A percentile compares a stretch with the other conserved stretches of the same genome.
Evolutionary conservation across 1,140 invertebrate genomes (phyloP).

Genomic region (Alviniconcha marisindica): DNA sequence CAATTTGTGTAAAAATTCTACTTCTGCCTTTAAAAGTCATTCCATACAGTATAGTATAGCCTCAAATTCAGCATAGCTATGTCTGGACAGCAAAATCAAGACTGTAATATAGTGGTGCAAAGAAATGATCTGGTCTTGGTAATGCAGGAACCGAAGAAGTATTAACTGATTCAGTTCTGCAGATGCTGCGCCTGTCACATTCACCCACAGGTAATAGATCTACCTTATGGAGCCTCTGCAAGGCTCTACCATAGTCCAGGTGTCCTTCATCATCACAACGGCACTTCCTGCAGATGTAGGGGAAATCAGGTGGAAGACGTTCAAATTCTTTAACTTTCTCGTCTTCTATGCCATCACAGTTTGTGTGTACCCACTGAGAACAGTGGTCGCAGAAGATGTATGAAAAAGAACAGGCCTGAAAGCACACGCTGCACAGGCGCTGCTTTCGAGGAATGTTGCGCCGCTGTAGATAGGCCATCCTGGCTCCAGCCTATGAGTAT

Average conservation of each 20-base stretch:
- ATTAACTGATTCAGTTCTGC: neutral
- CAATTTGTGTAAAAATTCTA: too few relatives aligned
- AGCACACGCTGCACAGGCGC: neutral
- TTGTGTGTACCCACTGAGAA: slow-evolving; percentile 6
- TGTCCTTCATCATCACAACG: slow-evolving; percentile 4
- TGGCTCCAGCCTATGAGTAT: neutral
- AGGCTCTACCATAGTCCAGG: slow-evolving; percentile 13
- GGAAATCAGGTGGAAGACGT: neutral
- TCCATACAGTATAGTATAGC: too few relatives aligned
- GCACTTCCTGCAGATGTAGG: slow-evolving; percentile 29
- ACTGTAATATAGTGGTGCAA: too few relatives aligned
- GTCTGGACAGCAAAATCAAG: too few relatives aligned
- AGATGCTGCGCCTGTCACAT: neutral
- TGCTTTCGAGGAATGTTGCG: slow-evolving; percentile 14
- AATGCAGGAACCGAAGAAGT: neutral
- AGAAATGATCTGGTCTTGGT: neutral
- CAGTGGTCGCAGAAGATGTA: slow-evolving; percentile 25
- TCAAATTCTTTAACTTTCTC: neutral
- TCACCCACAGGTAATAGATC: too few relatives aligned
- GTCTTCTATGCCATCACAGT: neutral
- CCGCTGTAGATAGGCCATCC: slow-evolving; percentile 16
- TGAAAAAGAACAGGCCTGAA: neutral
- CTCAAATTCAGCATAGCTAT: too few relatives aligned
- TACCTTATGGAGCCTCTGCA: slow-evolving; percentile 28
- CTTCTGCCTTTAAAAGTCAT: too few relatives aligned